Evolutionary conservation across 53 echinoderm and acorn worm genomes (phyloP), one percentile per base, ranked within the genome.

Genomic region (Arbacia lixula): DNA sequence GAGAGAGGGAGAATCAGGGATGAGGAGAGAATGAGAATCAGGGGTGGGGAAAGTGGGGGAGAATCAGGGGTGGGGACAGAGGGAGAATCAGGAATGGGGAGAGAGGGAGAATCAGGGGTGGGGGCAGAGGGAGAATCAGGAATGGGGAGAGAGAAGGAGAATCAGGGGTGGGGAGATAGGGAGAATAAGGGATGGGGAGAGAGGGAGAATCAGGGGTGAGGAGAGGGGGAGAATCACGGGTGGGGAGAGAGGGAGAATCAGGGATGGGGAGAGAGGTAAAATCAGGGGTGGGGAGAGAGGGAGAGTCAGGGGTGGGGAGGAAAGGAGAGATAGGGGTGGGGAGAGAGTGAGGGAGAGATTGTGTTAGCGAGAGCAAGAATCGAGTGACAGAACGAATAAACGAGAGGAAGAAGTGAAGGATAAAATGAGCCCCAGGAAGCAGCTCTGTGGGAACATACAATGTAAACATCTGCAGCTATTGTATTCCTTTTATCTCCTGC

Each of bases 401-500:
- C 11, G 39, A 12, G 41, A 71, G 66, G 66, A 42, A 71, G 49
- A 39, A 71, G 39, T 69, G 46, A 6, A 46, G 46, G 46, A 46
- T 10, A 14, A 6, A 14, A 6, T 14, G n/a, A n/a, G n/a, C n/a
- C n/a, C n/a, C n/a, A n/a, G n/a, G n/a, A n/a, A n/a, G n/a, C n/a
- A n/a, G 39, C 71, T 43, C 71, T 71, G 26, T 43, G 29, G 29
- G 41, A 42, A 43, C 71, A 71, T 42, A 71, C 71, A 71, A 71
- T 71, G 49, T 71, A 71, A 71, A 71, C 71, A 71, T 71, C 71
- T 71, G 71, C 50, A 71, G 28, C 50, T 49, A 46, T 71, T 71
- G 71, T 71, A 71, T 71, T 43, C 41, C 49, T 71, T 71, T 40
- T 49, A 46, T 71, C 24, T 71, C 41, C 42, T 29, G 25, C 49